phyloP scores from a whole-genome alignment of 2,797 vertebrate genomes.

The Lophotriccus pileatus region DNA sequence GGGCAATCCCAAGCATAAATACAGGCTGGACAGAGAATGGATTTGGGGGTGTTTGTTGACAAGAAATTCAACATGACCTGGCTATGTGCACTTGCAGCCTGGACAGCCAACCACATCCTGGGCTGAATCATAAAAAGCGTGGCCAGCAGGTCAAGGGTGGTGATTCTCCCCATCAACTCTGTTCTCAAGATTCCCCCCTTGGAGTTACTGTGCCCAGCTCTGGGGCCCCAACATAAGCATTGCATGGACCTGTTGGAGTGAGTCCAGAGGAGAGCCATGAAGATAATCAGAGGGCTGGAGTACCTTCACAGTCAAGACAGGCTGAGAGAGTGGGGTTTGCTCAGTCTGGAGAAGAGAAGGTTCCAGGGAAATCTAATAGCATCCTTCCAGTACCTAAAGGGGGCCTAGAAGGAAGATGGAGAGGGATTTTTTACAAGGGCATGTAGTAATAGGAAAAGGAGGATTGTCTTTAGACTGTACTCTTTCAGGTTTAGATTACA shows the following conservation, averaged over 20 bases:
- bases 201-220: not conserved
- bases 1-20: not conserved
- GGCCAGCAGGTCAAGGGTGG: not conserved
- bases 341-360: not conserved
- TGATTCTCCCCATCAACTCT: not conserved
- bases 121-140: not conserved
- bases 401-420: not conserved
- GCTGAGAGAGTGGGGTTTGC: not conserved
- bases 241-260: not conserved
- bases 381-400: not conserved
- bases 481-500: not conserved
- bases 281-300: not conserved
- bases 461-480: not conserved
- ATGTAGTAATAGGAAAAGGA: not conserved
- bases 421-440: not conserved
- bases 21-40: not conserved
- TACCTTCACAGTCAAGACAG: not conserved
- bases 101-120: not conserved
- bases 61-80: not conserved
- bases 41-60: fast-evolving
- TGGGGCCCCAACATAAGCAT: not conserved
- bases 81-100: not conserved
- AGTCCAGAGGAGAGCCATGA: not conserved
- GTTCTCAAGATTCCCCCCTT: too few relatives aligned
- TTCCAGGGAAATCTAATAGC: fast-evolving